phyloP scores from a whole-genome alignment of 2,888 invertebrate species.

The Apocheima hispidaria region DNA sequence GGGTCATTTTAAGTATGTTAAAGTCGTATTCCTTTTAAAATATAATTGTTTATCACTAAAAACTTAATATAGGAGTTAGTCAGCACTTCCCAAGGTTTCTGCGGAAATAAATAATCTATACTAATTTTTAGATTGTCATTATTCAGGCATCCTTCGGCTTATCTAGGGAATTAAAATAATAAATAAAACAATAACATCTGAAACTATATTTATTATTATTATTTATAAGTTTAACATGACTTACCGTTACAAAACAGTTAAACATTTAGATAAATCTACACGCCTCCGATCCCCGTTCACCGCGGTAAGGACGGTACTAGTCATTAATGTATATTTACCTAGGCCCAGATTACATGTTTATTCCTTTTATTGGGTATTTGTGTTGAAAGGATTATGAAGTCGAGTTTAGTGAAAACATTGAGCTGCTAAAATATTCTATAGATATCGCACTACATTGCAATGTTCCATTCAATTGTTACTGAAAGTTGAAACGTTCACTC shows the following conservation, averaged over 20 bases:
- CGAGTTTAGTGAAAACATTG: background rate
- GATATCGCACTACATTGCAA: no score
- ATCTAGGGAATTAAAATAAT: background rate
- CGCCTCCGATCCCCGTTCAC: conserved; percentile 78
- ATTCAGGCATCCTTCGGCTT: background rate
- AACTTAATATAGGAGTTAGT: no score
- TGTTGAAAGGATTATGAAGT: no score
- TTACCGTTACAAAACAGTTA: conserved; percentile 84
- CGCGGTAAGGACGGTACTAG: conserved; percentile 83
- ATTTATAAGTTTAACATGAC: conserved; percentile 85
- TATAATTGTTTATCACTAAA: no score
- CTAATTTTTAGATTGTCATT: no score
- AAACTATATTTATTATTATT: conserved; percentile 85
- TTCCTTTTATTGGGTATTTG: conserved; percentile 23
- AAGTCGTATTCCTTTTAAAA: no score
- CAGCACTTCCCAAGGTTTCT: no score
- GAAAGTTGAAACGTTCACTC: no score
- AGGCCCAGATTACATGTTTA: conserved; percentile 75
- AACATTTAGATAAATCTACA: conserved; percentile 79
- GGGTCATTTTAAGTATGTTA: no score
- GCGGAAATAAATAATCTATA: no score
- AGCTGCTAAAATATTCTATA: no score
- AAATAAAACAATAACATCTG: conserved; percentile 60
- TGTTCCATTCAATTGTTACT: no score
- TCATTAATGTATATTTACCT: conserved; percentile 81